Base-by-base conservation (phyloP, 2,888 invertebrate species). In the Drosophila eohydei region DNA sequence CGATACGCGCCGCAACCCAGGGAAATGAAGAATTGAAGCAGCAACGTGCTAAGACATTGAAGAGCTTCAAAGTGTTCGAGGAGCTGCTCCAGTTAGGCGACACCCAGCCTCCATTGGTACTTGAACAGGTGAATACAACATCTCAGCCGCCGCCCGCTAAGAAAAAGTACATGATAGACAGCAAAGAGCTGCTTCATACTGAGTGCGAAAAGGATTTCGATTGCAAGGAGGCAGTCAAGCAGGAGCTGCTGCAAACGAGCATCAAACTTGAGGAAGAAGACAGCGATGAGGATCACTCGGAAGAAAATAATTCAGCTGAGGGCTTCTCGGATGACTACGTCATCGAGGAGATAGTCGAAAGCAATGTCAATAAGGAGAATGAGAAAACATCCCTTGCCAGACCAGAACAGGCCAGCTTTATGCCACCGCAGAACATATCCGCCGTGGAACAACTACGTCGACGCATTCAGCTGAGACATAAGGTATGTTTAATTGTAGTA, bases 61-160 rank as follows among this genome's bases (percentile, higher is more conserved):
- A 70, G 1, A 66, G 36, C 30, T 83, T 80, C 7, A 64, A 71
- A 14, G 1, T 72, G 0, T 83, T 83, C 16, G 74, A 80, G 9
- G 71, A 83, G 36, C 41, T 83, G 4, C 28, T 16, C 0, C 41
- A 57, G 7, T 44, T 86, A 8, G 68, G 56, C 12, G 38, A 60
- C 8, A 6, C 9, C 2, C 55, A 62, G 4, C 7, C 38, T 9
- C 14, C 9, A 7, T 7, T 5, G 7, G 6, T n/a, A 30, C 12
- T 4, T 7, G 26, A 64, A 2, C 52, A 52, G 2, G 62, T 51
- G 14, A 52, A 62, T 14, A 66, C 77, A 3, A 65, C 70, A 2
- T 36, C 9, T 2, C 51, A 60, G 12, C 64, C 71, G 14, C 79
- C 83, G 21, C 81, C 83, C 16, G 30, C 65, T 0, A 86, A 83